These are phyloP conservation scores for Chromobotia macracanthus DNA, from an alignment of 2,797 vertebrate genomes.

Conservation along the genomic window DNA sequence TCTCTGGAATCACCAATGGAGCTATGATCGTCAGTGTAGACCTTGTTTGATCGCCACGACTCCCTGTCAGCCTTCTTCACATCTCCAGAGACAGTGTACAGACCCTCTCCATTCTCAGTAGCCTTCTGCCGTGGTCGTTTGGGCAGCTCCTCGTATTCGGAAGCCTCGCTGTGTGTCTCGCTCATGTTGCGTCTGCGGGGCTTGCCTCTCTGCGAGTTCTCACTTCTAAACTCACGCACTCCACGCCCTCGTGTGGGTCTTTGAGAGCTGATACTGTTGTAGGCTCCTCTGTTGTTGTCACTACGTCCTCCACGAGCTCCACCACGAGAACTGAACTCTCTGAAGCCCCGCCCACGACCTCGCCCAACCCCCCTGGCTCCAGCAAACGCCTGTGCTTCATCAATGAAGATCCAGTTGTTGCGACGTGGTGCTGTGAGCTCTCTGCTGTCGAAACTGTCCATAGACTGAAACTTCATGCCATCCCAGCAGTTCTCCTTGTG, in stretches of 20 bases:
- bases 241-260: slow-evolving; percentile 76
- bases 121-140: slow-evolving; percentile 91
- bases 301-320: slow-evolving; percentile 67
- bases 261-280: slow-evolving; percentile 71
- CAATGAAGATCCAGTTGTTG: slow-evolving; percentile 98
- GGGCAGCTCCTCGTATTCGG: slow-evolving; percentile 95
- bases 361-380: slow-evolving; percentile 82
- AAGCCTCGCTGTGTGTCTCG: slow-evolving; percentile 93
- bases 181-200: slow-evolving; percentile 91
- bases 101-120: slow-evolving; percentile 78
- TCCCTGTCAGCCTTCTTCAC: slow-evolving; percentile 85
- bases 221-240: slow-evolving; percentile 82
- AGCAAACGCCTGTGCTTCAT: slow-evolving; percentile 95
- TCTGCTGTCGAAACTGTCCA: slow-evolving; percentile 74
- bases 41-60: slow-evolving; percentile 93
- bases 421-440: slow-evolving; percentile 84
- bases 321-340: slow-evolving; percentile 85
- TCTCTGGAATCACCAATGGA: slow-evolving; percentile 77
- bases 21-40: slow-evolving; percentile 85
- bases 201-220: slow-evolving; percentile 89
- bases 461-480: slow-evolving; percentile 69
- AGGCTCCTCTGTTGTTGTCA: slow-evolving; percentile 65
- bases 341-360: slow-evolving; percentile 85
- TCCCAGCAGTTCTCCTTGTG: no score
- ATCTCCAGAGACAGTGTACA: slow-evolving; percentile 76